A percentile compares a stretch with the other conserved stretches of the same genome.
phyloP scores from a whole-genome alignment of 1,140 invertebrate species.

The Heliconius hermathena region DNA sequence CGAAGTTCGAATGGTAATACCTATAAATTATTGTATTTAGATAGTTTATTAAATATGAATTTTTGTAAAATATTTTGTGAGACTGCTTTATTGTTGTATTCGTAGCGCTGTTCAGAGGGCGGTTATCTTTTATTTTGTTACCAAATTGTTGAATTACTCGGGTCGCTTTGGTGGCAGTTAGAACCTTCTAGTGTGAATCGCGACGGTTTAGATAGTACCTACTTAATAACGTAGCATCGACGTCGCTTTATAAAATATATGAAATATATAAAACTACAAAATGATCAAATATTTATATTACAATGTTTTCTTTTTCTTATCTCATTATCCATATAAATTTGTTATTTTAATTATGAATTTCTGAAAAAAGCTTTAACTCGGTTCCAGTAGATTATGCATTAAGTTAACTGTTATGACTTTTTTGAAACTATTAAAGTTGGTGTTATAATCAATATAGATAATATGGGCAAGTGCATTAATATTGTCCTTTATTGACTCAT shows the following conservation, averaged over 20 bases:
- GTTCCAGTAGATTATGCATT: slow-evolving; percentile 78
- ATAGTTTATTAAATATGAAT: slow-evolving; percentile 74
- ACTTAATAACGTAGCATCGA: slow-evolving; percentile 52
- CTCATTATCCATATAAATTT: slow-evolving; percentile 75
- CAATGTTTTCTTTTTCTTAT: slow-evolving; percentile 76
- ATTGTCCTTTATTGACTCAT: slow-evolving; percentile 75
- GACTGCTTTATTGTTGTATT: slow-evolving; percentile 81
- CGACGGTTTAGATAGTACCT: slow-evolving; percentile 42
- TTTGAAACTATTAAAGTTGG: slow-evolving; percentile 78
- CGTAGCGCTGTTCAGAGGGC: slow-evolving; percentile 71
- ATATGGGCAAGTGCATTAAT: slow-evolving; percentile 80
- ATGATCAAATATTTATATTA: slow-evolving; percentile 82
- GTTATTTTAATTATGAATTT: slow-evolving; percentile 80
- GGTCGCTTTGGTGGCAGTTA: slow-evolving; percentile 75
- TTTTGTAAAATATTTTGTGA: slow-evolving; percentile 80
- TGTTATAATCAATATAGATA: slow-evolving; percentile 79
- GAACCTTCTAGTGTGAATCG: slow-evolving; percentile 50
- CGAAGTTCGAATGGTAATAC: slow-evolving; percentile 69
- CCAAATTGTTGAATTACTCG: slow-evolving; percentile 79
- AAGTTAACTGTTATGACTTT: slow-evolving; percentile 71
- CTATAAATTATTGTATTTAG: slow-evolving; percentile 76
- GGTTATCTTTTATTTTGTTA: slow-evolving; percentile 80
- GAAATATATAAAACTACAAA: slow-evolving; percentile 35
- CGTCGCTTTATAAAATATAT: slow-evolving; percentile 51
- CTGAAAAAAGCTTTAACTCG: slow-evolving; percentile 80